Conservation (phyloP, 1,140 invertebrate genomes). For the Neoseiulus cucumeris region DNA sequence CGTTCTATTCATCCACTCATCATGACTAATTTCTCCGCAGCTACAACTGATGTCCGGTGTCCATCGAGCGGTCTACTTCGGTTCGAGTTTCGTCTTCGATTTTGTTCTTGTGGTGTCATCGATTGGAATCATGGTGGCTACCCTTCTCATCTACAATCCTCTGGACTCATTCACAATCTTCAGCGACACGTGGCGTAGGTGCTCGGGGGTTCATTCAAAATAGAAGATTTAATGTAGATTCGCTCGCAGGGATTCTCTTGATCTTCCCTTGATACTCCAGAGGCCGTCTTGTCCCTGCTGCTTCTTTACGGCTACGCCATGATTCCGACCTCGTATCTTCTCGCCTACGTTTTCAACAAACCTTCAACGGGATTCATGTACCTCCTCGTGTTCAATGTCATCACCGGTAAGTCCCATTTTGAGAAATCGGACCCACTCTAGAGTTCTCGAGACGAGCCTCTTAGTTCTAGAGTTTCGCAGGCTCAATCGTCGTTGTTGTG, state of each 20-base stretch:
- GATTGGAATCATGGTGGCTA: not conserved
- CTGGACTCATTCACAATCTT: not conserved
- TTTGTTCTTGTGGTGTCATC: not conserved
- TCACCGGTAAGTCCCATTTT: conserved; percentile 32
- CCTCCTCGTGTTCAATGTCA: conserved; percentile 43
- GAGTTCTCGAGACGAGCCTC: not conserved
- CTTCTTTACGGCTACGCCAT: not conserved
- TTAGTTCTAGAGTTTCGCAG: not conserved
- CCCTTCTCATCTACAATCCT: not conserved
- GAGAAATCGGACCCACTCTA: not conserved
- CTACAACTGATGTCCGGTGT: conserved; percentile 9
- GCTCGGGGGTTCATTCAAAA: too few species aligned
- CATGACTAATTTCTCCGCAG: not conserved
- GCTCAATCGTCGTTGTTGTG: not conserved
- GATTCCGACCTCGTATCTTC: conserved; percentile 29
- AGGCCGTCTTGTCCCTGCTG: not conserved
- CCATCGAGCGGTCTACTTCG: not conserved
- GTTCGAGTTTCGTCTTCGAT: conserved; percentile 6
- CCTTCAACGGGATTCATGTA: conserved; percentile 48
- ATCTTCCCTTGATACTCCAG: too few species aligned
- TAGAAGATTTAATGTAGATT: too few species aligned
- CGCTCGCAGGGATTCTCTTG: too few species aligned
- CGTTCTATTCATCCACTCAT: too few species aligned
- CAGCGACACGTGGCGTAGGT: not conserved
- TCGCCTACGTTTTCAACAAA: conserved; percentile 37